phyloP scores from a whole-genome alignment of 2,888 invertebrate genomes.

The Thecophora atra region DNA sequence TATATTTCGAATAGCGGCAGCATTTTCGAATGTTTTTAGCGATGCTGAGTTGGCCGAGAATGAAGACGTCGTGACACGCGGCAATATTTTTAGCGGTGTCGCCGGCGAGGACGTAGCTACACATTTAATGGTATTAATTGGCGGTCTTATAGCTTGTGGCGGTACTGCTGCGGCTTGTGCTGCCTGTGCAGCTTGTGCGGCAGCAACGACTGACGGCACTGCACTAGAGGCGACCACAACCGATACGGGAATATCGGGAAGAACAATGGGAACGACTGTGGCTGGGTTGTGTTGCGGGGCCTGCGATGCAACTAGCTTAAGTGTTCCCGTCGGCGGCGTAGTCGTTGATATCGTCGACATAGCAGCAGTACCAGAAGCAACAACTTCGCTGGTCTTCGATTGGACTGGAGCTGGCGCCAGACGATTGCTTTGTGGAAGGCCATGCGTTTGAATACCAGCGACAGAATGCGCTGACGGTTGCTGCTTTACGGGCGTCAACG shows the following conservation, averaged over 20 bases:
- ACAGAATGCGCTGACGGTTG: conserved; percentile 39
- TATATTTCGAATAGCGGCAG: conserved; percentile 41
- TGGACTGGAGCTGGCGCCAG: neutral
- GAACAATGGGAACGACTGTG: conserved; percentile 54
- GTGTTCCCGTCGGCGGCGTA: neutral
- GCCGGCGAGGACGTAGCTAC: conserved; percentile 27
- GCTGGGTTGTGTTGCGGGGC: conserved; percentile 15
- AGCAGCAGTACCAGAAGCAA: neutral
- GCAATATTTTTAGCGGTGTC: conserved; percentile 24
- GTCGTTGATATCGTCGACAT: neutral
- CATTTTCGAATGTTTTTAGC: conserved; percentile 43
- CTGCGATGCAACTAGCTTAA: conserved; percentile 12
- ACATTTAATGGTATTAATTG: conserved; percentile 10
- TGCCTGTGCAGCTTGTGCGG: conserved; percentile 48
- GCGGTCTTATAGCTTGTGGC: conserved; percentile 13
- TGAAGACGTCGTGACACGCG: conserved; percentile 22
- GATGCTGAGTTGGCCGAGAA: conserved; percentile 39
- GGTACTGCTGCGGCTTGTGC: conserved; percentile 43
- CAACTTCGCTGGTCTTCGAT: neutral
- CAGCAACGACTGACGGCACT: conserved; percentile 49
- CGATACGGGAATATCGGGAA: conserved; percentile 59
- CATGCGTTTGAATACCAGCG: neutral
- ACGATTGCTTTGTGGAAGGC: neutral
- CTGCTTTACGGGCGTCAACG: conserved; percentile 47
- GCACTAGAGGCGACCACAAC: conserved; percentile 54